Conservation (phyloP, 1,140 invertebrate species). For the Scaptomyza montana region DNA sequence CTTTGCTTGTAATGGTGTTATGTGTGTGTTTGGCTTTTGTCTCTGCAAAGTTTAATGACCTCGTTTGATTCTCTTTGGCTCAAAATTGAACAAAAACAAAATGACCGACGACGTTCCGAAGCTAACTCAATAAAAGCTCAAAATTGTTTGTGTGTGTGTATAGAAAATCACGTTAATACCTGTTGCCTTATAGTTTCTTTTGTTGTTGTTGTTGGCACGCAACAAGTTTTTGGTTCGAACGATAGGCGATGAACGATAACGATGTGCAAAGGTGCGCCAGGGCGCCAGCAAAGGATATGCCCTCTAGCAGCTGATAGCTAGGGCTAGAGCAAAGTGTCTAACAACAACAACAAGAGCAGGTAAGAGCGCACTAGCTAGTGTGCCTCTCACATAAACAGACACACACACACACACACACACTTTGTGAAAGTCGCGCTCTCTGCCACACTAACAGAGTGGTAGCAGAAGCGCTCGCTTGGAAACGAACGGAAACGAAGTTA, state of each 20-base stretch:
- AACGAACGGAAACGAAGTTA: slow-evolving; percentile 74
- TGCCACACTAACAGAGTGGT: slow-evolving; percentile 1
- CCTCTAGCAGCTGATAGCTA: slow-evolving; percentile 20
- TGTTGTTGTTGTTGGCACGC: slow-evolving; percentile 19
- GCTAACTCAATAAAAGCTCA: slow-evolving; percentile 46
- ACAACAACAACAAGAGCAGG: slow-evolving; percentile 11
- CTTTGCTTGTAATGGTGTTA: slow-evolving; percentile 22
- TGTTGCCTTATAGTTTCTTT: slow-evolving; percentile 20
- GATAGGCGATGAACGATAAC: slow-evolving; percentile 19
- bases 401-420: slow-evolving; percentile 1
- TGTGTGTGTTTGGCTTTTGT: slow-evolving; percentile 21
- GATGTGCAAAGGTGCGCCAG: not conserved
- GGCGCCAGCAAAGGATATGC: slow-evolving; percentile 25
- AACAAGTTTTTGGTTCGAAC: slow-evolving; percentile 29
- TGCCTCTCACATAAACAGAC: not conserved
- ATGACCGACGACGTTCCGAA: slow-evolving; percentile 11
- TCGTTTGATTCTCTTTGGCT: slow-evolving; percentile 49
- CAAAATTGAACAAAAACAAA: slow-evolving; percentile 21
- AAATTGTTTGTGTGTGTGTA: slow-evolving; percentile 17
- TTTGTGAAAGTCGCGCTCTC: not conserved
- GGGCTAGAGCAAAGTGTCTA: slow-evolving; percentile 25
- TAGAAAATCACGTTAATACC: slow-evolving; percentile 17
- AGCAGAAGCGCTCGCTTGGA: slow-evolving; percentile 27
- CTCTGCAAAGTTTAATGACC: slow-evolving; percentile 66
- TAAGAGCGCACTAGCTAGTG: slow-evolving; percentile 10